Conservation (phyloP, 2,888 invertebrate species). For the Hyposoter didymator region DNA sequence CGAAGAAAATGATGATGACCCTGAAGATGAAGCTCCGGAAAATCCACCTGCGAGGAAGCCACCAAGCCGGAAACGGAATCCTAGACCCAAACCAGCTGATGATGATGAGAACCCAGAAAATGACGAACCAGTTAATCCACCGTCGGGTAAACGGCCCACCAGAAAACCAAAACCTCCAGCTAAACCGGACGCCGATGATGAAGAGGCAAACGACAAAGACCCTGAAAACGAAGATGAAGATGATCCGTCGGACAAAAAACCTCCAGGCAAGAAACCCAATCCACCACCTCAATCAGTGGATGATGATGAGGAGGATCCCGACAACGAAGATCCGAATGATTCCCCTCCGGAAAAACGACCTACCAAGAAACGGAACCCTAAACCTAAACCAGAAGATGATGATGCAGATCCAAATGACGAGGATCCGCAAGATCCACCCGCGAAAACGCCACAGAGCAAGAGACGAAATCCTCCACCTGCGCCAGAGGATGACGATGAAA, state of each 20-base stretch:
- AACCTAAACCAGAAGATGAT: slow-evolving; percentile 18
- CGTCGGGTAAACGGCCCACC: neutral
- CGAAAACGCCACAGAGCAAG: neutral
- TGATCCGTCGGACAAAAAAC: slow-evolving; percentile 1
- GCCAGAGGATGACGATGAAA: slow-evolving; percentile 10
- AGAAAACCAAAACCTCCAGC: slow-evolving; percentile 32
- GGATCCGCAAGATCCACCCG: slow-evolving; percentile 2
- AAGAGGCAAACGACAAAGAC: slow-evolving; percentile 33
- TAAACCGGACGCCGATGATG: slow-evolving; percentile 23
- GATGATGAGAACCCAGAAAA: neutral
- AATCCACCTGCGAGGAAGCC: neutral
- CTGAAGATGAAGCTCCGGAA: neutral
- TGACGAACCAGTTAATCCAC: slow-evolving; percentile 36
- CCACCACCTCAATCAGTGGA: neutral
- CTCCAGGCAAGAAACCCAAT: slow-evolving; percentile 28
- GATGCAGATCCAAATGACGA: slow-evolving; percentile 30
- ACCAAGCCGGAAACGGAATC: slow-evolving; percentile 16
- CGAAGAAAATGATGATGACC: slow-evolving; percentile 20
- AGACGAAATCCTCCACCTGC: slow-evolving; percentile 13
- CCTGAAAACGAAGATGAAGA: slow-evolving; percentile 27
- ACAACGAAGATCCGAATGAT: neutral
- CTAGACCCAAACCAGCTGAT: slow-evolving; percentile 13
- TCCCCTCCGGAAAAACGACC: slow-evolving; percentile 11
- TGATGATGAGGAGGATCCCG: slow-evolving; percentile 1
- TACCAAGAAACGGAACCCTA: slow-evolving; percentile 33